A percentile compares a stretch with the other conserved stretches of the same genome.
Conservation (phyloP, 2,888 invertebrate species). For the Elegia similella region DNA sequence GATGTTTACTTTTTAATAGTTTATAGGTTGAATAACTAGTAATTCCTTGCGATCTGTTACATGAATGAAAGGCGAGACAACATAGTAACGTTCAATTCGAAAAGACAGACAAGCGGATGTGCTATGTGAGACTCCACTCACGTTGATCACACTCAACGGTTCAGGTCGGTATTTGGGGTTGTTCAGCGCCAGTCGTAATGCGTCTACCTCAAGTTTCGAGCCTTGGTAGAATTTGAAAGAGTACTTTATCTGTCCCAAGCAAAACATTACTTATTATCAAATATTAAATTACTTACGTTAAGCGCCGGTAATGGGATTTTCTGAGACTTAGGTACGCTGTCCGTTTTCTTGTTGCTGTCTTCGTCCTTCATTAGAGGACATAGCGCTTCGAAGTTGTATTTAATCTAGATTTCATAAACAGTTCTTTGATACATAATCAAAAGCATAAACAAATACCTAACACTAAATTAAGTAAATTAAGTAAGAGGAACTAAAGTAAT, state of each 20-base stretch:
- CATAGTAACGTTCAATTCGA: not conserved
- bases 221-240: slow-evolving; percentile 85
- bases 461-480: not conserved
- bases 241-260: slow-evolving; percentile 83
- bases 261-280: slow-evolving; percentile 28
- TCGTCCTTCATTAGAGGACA: slow-evolving; percentile 84
- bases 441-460: not conserved
- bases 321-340: slow-evolving; percentile 73
- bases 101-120: slow-evolving; percentile 32
- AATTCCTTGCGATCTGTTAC: not conserved
- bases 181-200: slow-evolving; percentile 78
- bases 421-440: slow-evolving; percentile 19
- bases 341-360: slow-evolving; percentile 83
- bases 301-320: slow-evolving; percentile 88
- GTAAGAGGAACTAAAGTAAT: not conserved
- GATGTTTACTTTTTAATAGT: no score
- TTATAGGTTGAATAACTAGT: no score
- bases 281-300: slow-evolving; percentile 83
- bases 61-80: not conserved
- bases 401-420: slow-evolving; percentile 81
- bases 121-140: slow-evolving; percentile 70
- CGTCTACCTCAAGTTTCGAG: slow-evolving; percentile 80
- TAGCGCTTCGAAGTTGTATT: slow-evolving; percentile 88
- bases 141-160: slow-evolving; percentile 86
- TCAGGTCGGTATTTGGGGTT: slow-evolving; percentile 83